Evolutionary conservation across 2,113 vertebrate genomes (phyloP), one percentile per base, ranked within the genome.

Genomic region (Potamarius usumacintae): DNA sequence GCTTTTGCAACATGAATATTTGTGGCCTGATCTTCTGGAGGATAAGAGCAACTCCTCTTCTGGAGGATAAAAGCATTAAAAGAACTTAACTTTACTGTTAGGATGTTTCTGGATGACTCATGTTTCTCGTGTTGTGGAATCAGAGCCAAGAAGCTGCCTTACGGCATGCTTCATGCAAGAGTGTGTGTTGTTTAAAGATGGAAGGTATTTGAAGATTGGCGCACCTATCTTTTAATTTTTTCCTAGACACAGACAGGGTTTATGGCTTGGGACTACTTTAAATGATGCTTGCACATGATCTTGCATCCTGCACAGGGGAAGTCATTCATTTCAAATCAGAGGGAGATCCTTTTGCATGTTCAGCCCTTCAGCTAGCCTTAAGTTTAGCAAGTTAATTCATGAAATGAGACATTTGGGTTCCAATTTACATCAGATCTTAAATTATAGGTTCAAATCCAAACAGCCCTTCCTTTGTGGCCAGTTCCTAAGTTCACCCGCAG

Each of bases 401-500:
- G 77, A 27, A 58, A 81, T 5, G 30, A 27, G 12, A 58, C 14
- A 0, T 58, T 53, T 55, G 52, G 4, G 5, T 27, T 55, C 12
- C 76, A 55, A 8, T 78, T 78, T 55, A 78, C 1, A 22, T 20
- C 55, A 34, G 14, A 71, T 84, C 50, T 84, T 30, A 30, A 72
- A 55, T 57, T 14, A 22, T 30, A 67, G 50, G 57, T 69, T 20
- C 0, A 1, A 6, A 12, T 42, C 20, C 17, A 15, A 62, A 62
- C 79, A 42, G 1, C 18, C 55, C 2, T 60, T 60, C 2, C 25
- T 57, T 42, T 74, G 11, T 25, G 27, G 52, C 2, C 53, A 57
- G 34, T 83, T 82, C 15, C 81, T 50, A 63, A 14, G 17, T 58
- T 60, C n/a, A 50, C 57, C 58, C 11, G 10, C 0, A 82, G 91